phyloP scores from a whole-genome alignment of 2,888 invertebrate genomes.

The Amiota minor region DNA sequence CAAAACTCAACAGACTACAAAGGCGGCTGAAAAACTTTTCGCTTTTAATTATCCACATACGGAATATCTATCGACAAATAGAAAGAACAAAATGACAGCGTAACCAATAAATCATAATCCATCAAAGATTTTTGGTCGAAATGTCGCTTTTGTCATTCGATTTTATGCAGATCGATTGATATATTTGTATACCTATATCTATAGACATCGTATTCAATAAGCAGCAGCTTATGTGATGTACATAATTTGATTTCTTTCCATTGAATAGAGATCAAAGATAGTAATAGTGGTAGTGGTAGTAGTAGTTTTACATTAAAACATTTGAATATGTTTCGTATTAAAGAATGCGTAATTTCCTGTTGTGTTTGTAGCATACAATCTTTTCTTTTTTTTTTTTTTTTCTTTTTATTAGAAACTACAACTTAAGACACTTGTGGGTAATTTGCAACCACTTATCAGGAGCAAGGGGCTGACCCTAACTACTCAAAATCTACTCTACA shows the following conservation, averaged over 20 bases:
- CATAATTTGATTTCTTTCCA: no score
- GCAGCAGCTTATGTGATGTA: no score
- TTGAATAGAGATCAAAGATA: no score
- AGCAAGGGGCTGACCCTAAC: not conserved
- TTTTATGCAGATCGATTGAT: not conserved
- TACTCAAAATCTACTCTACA: not conserved
- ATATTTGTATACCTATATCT: no score
- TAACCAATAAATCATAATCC: slow-evolving; percentile 65
- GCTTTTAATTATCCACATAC: slow-evolving; percentile 56
- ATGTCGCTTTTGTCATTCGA: slow-evolving; percentile 1
- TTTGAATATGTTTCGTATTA: no score
- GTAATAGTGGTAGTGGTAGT: no score
- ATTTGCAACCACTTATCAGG: slow-evolving; percentile 14
- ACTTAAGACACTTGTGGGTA: slow-evolving; percentile 11
- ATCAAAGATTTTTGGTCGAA: slow-evolving; percentile 58
- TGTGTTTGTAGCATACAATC: no score
- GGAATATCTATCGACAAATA: slow-evolving; percentile 10
- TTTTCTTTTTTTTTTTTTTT: not conserved
- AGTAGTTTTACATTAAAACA: no score
- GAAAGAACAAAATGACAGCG: slow-evolving; percentile 24
- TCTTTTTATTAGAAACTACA: slow-evolving; percentile 13
- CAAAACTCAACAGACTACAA: not conserved
- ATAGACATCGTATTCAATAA: no score
- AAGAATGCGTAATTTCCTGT: no score
- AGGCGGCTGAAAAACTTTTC: slow-evolving; percentile 34